Conservation (phyloP, 2,888 invertebrate species). For the Limenitis camilla region DNA sequence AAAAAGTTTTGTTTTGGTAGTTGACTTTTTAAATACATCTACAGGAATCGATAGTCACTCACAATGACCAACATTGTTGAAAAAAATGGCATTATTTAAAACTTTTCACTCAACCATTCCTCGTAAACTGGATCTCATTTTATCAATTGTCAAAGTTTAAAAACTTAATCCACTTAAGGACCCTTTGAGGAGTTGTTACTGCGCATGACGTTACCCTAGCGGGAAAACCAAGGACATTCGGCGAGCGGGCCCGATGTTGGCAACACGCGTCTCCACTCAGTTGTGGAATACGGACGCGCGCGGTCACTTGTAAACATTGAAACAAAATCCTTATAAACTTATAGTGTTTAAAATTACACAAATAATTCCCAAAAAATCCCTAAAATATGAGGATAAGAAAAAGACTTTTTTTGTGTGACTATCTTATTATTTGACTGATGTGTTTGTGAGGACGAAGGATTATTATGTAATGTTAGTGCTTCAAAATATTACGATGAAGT, state of each 20-base stretch:
- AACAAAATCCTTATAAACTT: too few species aligned
- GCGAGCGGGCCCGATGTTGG: conserved; percentile 39
- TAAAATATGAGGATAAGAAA: conserved; percentile 18
- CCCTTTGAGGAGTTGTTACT: conserved; percentile 58
- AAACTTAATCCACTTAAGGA: conserved; percentile 72
- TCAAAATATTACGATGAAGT: conserved; percentile 50
- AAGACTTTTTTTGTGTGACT: conserved; percentile 18
- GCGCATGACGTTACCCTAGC: conserved; percentile 67
- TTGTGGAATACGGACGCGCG: conserved; percentile 49
- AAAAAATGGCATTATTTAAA: conserved; percentile 33
- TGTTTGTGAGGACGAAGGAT: conserved; percentile 32
- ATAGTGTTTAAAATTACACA: too few species aligned
- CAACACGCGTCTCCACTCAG: conserved; percentile 43
- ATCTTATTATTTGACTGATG: conserved; percentile 25
- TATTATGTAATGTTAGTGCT: conserved; percentile 28
- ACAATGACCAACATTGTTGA: background rate
- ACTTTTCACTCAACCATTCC: conserved; percentile 63
- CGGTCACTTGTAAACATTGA: conserved; percentile 48
- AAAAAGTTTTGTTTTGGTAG: too few species aligned
- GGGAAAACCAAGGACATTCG: conserved; percentile 67
- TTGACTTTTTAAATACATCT: too few species aligned
- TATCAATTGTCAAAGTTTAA: conserved; percentile 72
- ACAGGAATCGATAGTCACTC: too few species aligned
- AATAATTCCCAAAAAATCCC: too few species aligned
- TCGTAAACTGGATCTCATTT: conserved; percentile 65